Conservation (phyloP, 1,140 invertebrate genomes). For the Antheraea mylitta region DNA sequence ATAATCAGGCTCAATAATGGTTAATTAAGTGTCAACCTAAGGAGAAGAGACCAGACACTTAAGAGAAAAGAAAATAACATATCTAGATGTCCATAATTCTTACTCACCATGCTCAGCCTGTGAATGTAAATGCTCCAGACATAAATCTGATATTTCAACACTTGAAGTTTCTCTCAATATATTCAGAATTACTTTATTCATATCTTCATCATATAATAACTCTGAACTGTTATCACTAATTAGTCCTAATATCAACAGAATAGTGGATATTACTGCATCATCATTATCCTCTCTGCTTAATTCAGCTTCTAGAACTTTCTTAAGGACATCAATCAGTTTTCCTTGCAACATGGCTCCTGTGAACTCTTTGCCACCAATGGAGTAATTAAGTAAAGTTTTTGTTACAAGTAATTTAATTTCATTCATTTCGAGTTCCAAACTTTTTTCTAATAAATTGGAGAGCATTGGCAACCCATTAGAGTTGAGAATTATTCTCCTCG, state of each 20-base stretch:
- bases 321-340: slow-evolving; percentile 82
- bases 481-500: slow-evolving; percentile 81
- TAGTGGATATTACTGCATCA: slow-evolving; percentile 79
- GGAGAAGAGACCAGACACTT: slow-evolving; percentile 5
- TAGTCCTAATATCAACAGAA: slow-evolving; percentile 85
- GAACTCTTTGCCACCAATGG: slow-evolving; percentile 85
- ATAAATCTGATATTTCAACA: slow-evolving; percentile 85
- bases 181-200: slow-evolving; percentile 80
- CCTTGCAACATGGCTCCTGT: slow-evolving; percentile 83
- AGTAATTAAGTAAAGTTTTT: slow-evolving; percentile 88
- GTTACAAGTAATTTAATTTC: slow-evolving; percentile 41
- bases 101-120: slow-evolving; percentile 86
- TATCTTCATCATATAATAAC: slow-evolving; percentile 76
- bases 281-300: slow-evolving; percentile 53
- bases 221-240: slow-evolving; percentile 85
- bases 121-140: slow-evolving; percentile 86
- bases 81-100: neutral
- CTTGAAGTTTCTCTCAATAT: slow-evolving; percentile 81
- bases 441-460: slow-evolving; percentile 63
- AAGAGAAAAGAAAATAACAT: slow-evolving; percentile 6
- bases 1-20: no score
- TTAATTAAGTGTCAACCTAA: no score
- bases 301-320: slow-evolving; percentile 69
- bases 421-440: slow-evolving; percentile 58
- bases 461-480: slow-evolving; percentile 80